Evolutionary conservation across 2,797 vertebrate species (phyloP), one percentile per base, ranked within the genome.

Genomic region (Chaunax sp.): DNA sequence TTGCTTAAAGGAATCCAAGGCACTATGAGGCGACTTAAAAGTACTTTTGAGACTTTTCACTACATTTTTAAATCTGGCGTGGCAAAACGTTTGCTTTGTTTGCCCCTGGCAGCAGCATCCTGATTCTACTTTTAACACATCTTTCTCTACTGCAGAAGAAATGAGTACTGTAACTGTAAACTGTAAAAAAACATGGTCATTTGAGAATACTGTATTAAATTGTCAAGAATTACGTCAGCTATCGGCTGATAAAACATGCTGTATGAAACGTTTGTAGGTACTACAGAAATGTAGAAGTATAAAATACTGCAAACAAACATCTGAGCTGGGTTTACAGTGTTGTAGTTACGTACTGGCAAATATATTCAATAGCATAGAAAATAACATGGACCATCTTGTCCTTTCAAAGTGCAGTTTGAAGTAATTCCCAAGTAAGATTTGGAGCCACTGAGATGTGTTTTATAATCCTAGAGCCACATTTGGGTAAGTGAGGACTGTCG

Each of bases 401-500:
- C 25, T 54, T 25, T 69, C 14, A 56, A 60, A 62, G 25, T 28
- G 15, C 16, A 69, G 15, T 22, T 51, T 55, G 18, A 66, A 57
- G 0, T 5, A 19, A 3, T 1, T 45, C 6, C 23, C 12, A 35
- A 43, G 46, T 38, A 35, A 60, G 3, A 44, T 53, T 49, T 55
- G 12, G 41, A 80, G 18, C 45, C 47, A 59, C 49, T 58, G 0
- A 60, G 38, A 51, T 63, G 62, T 72, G 19, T 33, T 38, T 49
- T 37, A 47, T 62, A 58, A 64, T 60, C 22, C 53, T 51, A 20
- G 25, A 50, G 64, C 65, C 59, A 64, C 63, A 71, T 64, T 54
- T 41, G 50, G 14, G 41, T 66, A 13, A 1, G 22, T 43, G 53
- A 66, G 47, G 19, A 64, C 77, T 43, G 46, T 49, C 38, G 59